These are phyloP conservation scores for Varecia variegata DNA, from an alignment of 2,797 vertebrate species.

Conservation along the genomic window DNA sequence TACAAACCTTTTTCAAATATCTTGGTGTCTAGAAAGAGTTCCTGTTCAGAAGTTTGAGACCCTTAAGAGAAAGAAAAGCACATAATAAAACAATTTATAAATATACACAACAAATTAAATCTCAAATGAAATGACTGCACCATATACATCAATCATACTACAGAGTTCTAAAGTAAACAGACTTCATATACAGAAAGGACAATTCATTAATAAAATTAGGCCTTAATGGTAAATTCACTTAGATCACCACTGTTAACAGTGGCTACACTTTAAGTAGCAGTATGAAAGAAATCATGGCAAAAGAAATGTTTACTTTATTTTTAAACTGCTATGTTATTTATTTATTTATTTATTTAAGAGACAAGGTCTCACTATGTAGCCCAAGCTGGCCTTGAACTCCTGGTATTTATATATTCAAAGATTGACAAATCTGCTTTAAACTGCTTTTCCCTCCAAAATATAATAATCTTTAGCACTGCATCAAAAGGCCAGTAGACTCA, in stretches of 20 bases:
- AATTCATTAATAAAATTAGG: not conserved
- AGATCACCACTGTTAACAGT: not conserved
- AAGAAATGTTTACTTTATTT: not conserved
- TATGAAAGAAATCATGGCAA: not conserved
- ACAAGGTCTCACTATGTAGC: not conserved
- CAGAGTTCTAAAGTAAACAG: not conserved
- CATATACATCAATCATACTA: not conserved
- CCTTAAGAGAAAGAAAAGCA: conserved; percentile 78
- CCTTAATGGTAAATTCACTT: not conserved
- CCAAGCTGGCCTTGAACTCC: not conserved
- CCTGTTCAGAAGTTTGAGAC: conserved; percentile 86
- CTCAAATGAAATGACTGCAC: conserved; percentile 7
- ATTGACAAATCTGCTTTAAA: not conserved
- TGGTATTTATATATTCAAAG: not conserved
- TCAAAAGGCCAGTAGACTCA: not conserved
- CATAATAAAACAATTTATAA: conserved; percentile 24
- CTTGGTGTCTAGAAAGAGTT: conserved; percentile 87
- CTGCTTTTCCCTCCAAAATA: not conserved
- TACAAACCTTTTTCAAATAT: conserved; percentile 89
- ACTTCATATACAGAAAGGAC: conserved; percentile 2
- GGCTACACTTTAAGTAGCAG: not conserved
- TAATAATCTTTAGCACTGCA: not conserved
- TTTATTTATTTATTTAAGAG: not conserved
- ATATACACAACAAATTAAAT: not conserved
- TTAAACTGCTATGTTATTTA: not conserved